Percentiles rank a stretch among this genome's conserved stretches.
phyloP scores from a whole-genome alignment of 2,888 invertebrate species.

The Leptinotarsa tumamoca region DNA sequence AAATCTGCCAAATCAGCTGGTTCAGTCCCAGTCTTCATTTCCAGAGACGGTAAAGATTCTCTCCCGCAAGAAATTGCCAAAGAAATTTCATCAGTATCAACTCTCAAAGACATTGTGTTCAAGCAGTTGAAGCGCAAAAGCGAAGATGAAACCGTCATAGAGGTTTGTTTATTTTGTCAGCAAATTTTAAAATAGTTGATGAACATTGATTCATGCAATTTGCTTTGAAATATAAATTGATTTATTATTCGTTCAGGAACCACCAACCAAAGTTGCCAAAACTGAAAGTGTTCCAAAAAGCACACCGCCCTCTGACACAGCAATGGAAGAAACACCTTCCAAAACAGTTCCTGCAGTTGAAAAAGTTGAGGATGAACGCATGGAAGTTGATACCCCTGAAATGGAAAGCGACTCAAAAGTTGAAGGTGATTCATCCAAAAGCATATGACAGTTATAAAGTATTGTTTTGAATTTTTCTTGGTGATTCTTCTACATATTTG shows the following conservation, averaged over 20 bases:
- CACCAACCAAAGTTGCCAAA: slow-evolving; percentile 14
- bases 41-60: slow-evolving; percentile 82
- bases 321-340: neutral
- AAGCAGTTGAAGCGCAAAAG: slow-evolving; percentile 60
- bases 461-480: no score
- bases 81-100: slow-evolving; percentile 71
- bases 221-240: no score
- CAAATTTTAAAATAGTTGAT: neutral
- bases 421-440: neutral
- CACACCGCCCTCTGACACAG: neutral
- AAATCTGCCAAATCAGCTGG: slow-evolving; percentile 83
- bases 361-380: slow-evolving; percentile 27
- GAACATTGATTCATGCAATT: neutral
- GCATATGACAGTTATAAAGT: no score
- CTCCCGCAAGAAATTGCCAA: slow-evolving; percentile 73
- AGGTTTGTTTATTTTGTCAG: slow-evolving; percentile 54
- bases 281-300: neutral
- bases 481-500: no score
- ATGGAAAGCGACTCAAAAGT: neutral
- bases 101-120: slow-evolving; percentile 71
- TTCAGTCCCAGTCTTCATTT: slow-evolving; percentile 75
- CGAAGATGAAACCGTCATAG: slow-evolving; percentile 54
- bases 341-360: neutral
- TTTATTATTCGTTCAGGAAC: slow-evolving; percentile 25
- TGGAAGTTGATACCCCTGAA: slow-evolving; percentile 13